Evolutionary conservation across 2,797 vertebrate species (phyloP).

Genomic region (Lepilemur ruficaudatus): DNA sequence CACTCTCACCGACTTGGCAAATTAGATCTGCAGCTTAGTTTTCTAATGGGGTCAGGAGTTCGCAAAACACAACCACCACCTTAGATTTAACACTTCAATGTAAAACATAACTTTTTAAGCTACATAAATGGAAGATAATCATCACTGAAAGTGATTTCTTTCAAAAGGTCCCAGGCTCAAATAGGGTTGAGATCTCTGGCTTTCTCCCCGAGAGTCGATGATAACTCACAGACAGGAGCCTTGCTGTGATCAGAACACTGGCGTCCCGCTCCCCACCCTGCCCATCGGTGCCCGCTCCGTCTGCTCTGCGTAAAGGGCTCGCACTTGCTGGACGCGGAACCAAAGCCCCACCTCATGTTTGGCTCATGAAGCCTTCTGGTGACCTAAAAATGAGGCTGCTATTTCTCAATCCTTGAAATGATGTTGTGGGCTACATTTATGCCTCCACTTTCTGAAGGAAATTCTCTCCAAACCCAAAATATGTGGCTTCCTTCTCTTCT

Average conservation of each 20-base stretch:
- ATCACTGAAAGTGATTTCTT: neutral
- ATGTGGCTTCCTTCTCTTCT: neutral
- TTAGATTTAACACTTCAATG: neutral
- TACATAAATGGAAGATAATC: neutral
- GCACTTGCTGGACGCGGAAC: neutral
- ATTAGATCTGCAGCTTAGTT: neutral
- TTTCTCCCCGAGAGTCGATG: neutral
- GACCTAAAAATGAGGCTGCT: neutral
- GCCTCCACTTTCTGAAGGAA: neutral
- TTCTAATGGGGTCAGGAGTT: neutral
- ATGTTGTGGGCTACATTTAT: neutral
- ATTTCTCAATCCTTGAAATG: neutral
- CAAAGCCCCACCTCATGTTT: neutral
- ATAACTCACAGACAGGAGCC: neutral
- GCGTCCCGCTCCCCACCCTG: neutral
- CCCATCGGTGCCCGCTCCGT: rapidly evolving
- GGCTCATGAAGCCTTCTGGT: neutral
- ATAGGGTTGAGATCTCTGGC: neutral
- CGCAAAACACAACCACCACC: neutral
- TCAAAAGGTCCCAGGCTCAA: neutral
- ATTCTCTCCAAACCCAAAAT: neutral
- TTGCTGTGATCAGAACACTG: neutral
- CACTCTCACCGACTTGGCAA: neutral
- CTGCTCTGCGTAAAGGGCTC: neutral
- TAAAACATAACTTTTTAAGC: neutral